These are phyloP conservation scores for Drosophila limbata DNA, from an alignment of 2,888 invertebrate species.

Conservation along the genomic window DNA sequence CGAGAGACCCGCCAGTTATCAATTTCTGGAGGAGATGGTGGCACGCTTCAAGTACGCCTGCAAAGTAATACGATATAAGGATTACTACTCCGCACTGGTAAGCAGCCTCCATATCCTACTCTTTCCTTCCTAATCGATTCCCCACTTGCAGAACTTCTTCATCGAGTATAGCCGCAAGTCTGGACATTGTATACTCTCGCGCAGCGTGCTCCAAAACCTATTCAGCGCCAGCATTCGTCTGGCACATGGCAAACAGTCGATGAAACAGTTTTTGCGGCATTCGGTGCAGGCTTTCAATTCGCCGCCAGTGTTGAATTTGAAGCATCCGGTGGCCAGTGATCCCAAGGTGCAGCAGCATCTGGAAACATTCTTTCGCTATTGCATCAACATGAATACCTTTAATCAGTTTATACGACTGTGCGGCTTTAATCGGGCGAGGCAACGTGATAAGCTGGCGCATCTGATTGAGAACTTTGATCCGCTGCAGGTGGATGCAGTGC, in stretches of 20 bases:
- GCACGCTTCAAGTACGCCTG: slow-evolving; percentile 92
- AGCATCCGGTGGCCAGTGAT: slow-evolving; percentile 87
- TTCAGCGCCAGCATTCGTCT: slow-evolving; percentile 87
- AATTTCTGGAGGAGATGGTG: slow-evolving; percentile 94
- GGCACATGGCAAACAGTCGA: slow-evolving; percentile 85
- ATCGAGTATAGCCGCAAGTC: slow-evolving; percentile 95
- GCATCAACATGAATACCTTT: slow-evolving; percentile 91
- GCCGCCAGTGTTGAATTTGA: slow-evolving; percentile 94
- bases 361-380: slow-evolving; percentile 94
- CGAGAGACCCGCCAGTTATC: slow-evolving; percentile 88
- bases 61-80: slow-evolving; percentile 91
- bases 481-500: slow-evolving; percentile 95
- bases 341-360: slow-evolving; percentile 91
- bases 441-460: slow-evolving; percentile 96
- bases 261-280: slow-evolving; percentile 93
- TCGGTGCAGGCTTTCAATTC: slow-evolving; percentile 95
- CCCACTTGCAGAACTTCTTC: slow-evolving; percentile 92
- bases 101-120: slow-evolving; percentile 45
- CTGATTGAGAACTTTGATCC: slow-evolving; percentile 93
- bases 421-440: slow-evolving; percentile 97
- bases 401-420: slow-evolving; percentile 94
- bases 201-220: slow-evolving; percentile 94
- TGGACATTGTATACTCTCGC: slow-evolving; percentile 95
- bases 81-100: slow-evolving; percentile 94
- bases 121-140: no score